A percentile compares a stretch with the other conserved stretches of the same genome.
phyloP scores from a whole-genome alignment of 2,113 vertebrate species.

The Pteropus alecto region DNA sequence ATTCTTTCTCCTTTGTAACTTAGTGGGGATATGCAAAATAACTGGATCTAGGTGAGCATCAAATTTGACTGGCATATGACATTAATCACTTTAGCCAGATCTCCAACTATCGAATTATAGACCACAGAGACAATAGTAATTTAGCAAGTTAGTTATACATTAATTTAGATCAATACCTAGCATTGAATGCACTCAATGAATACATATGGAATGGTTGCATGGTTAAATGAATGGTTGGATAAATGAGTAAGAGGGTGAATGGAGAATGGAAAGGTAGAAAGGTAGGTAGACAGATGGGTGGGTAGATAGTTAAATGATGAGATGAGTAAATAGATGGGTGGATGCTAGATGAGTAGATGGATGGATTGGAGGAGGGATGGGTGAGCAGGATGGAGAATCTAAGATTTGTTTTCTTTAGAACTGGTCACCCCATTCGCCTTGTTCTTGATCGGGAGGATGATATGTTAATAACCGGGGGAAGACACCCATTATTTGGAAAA shows the following conservation, averaged over 20 bases:
- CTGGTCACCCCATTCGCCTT: conserved; percentile 82
- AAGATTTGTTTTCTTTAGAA: conserved; percentile 78
- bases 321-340: not conserved
- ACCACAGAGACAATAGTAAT: not conserved
- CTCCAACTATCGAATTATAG: not conserved
- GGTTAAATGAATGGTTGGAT: not conserved
- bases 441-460: conserved; percentile 87
- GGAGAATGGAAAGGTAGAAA: not conserved
- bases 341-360: not conserved
- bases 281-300: not conserved
- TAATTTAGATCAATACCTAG: not conserved
- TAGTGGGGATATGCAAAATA: not conserved
- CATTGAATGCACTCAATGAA: not conserved
- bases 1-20: not conserved
- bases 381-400: not conserved
- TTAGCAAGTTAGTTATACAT: not conserved
- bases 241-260: not conserved
- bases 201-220: not conserved
- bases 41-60: not conserved
- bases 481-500: conserved; percentile 86
- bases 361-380: not conserved
- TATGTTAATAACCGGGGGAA: conserved; percentile 87
- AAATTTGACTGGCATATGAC: not conserved
- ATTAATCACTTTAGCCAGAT: not conserved
- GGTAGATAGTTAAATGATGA: not conserved